Conservation (phyloP, 2,888 invertebrate species). For the Seira sanloemensis region DNA sequence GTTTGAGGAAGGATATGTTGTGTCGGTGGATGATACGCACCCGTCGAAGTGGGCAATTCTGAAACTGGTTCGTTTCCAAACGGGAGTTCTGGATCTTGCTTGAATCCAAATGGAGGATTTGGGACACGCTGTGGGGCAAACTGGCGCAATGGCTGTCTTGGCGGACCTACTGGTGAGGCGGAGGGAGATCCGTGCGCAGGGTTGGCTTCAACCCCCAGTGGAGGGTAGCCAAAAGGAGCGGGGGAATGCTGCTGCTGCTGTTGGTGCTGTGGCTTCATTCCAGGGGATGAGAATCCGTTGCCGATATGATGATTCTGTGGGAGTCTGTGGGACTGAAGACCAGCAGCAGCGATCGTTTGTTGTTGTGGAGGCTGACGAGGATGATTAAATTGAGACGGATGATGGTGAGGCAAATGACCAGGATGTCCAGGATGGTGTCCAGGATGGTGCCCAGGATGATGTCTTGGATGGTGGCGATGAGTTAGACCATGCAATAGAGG, state of each 20-base stretch:
- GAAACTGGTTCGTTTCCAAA: conserved; percentile 43
- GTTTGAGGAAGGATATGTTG: conserved; percentile 25
- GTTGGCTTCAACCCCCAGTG: conserved; percentile 18
- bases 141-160: conserved; percentile 34
- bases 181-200: conserved; percentile 40
- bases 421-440: conserved; percentile 42
- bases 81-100: conserved; percentile 52
- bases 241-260: conserved; percentile 17
- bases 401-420: conserved; percentile 13
- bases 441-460: conserved; percentile 22
- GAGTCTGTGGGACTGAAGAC: conserved; percentile 9
- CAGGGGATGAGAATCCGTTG: conserved; percentile 9
- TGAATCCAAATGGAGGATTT: conserved; percentile 29
- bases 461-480: not conserved
- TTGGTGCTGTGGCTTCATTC: conserved; percentile 32
- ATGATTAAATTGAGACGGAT: conserved; percentile 6
- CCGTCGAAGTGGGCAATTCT: conserved; percentile 28
- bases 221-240: conserved; percentile 17
- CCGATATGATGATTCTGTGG: conserved; percentile 19
- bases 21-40: conserved; percentile 24
- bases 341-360: not conserved
- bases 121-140: conserved; percentile 28
- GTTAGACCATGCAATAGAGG: conserved; percentile 36
- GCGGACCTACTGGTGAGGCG: conserved; percentile 9
- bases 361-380: conserved; percentile 33